Conservation (phyloP, 2,113 vertebrate species). For the Gymnorhina tibicen region DNA sequence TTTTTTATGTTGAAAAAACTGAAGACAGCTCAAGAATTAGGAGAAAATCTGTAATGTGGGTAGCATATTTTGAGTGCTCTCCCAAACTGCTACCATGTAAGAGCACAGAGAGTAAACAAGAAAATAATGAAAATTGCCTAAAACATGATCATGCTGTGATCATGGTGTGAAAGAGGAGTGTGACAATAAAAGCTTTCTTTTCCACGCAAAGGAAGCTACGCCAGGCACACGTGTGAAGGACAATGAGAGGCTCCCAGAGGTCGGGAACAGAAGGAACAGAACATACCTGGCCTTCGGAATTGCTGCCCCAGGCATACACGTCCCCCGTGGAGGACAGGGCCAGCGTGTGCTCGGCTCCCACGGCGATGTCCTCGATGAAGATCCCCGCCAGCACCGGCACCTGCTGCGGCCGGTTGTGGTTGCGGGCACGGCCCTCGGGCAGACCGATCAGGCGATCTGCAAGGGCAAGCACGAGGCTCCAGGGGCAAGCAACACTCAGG, state of each 20-base stretch:
- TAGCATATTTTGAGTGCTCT: neutral
- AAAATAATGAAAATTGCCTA: neutral
- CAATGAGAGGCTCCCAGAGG: neutral
- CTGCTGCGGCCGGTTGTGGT: constrained; percentile 83
- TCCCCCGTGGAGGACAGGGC: constrained; percentile 78
- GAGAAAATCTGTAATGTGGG: neutral
- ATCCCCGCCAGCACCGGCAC: constrained; percentile 76
- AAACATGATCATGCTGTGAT: neutral
- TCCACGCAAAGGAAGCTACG: neutral
- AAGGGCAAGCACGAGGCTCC: neutral
- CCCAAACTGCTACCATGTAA: neutral
- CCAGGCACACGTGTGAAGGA: too few relatives aligned
- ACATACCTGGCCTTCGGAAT: constrained; percentile 82
- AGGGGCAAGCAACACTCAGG: neutral
- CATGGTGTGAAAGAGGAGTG: too few relatives aligned
- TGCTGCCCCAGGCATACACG: constrained; percentile 84
- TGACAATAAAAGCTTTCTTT: neutral
- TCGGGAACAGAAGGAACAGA: neutral
- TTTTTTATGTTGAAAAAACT: neutral
- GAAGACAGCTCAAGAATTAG: neutral
- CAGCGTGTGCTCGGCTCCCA: constrained; percentile 82
- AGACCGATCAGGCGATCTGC: constrained; percentile 83
- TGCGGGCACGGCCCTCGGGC: constrained; percentile 82
- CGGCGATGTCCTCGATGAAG: constrained; percentile 80
- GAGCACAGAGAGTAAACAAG: neutral